These are phyloP conservation scores for Drosophila neutralis DNA, from an alignment of 2,888 invertebrate genomes.

Conservation along the genomic window DNA sequence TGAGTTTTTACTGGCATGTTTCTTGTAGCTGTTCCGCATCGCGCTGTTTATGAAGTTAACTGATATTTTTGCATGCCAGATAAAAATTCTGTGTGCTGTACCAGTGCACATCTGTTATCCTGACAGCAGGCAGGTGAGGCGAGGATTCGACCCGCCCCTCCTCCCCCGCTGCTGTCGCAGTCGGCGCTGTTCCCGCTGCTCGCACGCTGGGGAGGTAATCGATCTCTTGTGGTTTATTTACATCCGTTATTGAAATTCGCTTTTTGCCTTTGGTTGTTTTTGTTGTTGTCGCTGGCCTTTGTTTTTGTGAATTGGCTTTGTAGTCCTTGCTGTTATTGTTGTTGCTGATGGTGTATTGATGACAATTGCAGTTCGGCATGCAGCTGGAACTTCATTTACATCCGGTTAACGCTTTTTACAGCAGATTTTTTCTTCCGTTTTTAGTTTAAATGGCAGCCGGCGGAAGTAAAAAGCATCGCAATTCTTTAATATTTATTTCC, in stretches of 20 bases:
- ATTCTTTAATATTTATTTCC: slow-evolving; percentile 51
- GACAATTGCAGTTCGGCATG: slow-evolving; percentile 77
- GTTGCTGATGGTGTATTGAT: slow-evolving; percentile 55
- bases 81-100: slow-evolving; percentile 40
- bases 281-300: slow-evolving; percentile 53
- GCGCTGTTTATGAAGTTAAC: slow-evolving; percentile 60
- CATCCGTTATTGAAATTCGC: slow-evolving; percentile 82
- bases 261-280: slow-evolving; percentile 51
- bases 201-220: slow-evolving; percentile 79
- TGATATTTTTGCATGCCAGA: slow-evolving; percentile 64
- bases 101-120: slow-evolving; percentile 74
- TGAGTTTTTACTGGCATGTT: slow-evolving; percentile 33
- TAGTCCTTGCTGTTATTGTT: slow-evolving; percentile 44
- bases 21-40: slow-evolving; percentile 27
- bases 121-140: slow-evolving; percentile 61
- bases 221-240: slow-evolving; percentile 84
- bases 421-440: slow-evolving; percentile 63
- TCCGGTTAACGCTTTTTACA: slow-evolving; percentile 68
- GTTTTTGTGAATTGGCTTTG: slow-evolving; percentile 75
- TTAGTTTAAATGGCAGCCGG: slow-evolving; percentile 46
- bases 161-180: slow-evolving; percentile 7
- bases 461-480: slow-evolving; percentile 63
- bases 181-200: slow-evolving; percentile 38
- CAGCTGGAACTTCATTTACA: slow-evolving; percentile 79
- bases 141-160: slow-evolving; percentile 4